Percentiles rank a stretch among this genome's conserved stretches.
Evolutionary conservation across 2,888 invertebrate genomes (phyloP).

Genomic region (Ctena decussata): DNA sequence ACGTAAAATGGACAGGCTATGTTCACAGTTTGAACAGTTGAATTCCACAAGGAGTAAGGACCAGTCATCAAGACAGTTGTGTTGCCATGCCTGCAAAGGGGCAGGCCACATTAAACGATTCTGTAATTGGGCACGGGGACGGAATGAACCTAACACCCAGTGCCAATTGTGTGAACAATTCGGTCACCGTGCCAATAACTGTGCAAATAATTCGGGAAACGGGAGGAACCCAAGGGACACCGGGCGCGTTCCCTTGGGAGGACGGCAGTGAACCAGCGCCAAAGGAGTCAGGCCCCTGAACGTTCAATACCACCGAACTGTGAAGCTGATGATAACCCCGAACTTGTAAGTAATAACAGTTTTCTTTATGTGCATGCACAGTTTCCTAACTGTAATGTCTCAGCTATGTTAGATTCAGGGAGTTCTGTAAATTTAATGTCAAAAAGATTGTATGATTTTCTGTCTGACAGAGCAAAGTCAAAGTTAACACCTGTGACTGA

Average conservation of each 20-base stretch:
- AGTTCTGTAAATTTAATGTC: neutral
- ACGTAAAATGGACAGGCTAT: no score
- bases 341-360: no score
- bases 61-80: neutral
- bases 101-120: neutral
- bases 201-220: neutral
- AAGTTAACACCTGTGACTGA: neutral
- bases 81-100: neutral
- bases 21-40: neutral
- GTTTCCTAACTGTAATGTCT: neutral
- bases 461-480: neutral
- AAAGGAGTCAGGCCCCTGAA: neutral
- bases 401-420: neutral
- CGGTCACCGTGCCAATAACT: neutral
- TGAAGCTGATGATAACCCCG: neutral
- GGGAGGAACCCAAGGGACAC: neutral
- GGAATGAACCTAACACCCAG: no score
- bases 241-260: neutral
- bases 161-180: no score
- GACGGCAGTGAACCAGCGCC: neutral
- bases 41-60: no score
- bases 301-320: neutral
- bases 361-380: no score
- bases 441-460: neutral
- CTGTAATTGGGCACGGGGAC: neutral